A percentile compares a stretch with the other conserved stretches of the same genome.
phyloP scores from a whole-genome alignment of 2,797 vertebrate species.

The Halcyon chelicuti region DNA sequence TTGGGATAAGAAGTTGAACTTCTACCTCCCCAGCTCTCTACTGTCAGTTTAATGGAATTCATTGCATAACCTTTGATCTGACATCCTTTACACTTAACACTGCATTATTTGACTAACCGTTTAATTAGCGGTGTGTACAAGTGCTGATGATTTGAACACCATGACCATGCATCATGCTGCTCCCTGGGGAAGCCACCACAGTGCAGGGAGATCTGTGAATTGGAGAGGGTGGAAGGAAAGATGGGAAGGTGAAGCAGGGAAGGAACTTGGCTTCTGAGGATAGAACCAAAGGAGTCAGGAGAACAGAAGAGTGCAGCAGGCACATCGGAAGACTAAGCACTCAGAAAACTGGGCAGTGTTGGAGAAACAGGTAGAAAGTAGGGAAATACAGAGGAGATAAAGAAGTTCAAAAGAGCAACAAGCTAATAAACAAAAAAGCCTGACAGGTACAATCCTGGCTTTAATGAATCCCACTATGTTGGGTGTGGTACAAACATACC shows the following conservation, averaged over 20 bases:
- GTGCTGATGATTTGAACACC: neutral
- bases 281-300: neutral
- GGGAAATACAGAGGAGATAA: fast-evolving
- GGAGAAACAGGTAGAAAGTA: neutral
- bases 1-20: neutral
- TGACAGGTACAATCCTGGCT: neutral
- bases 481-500: neutral
- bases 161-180: fast-evolving
- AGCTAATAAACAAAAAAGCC: neutral
- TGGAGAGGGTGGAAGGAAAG: neutral
- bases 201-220: neutral
- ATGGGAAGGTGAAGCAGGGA: neutral
- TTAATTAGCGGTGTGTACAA: neutral
- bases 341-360: neutral
- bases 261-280: neutral
- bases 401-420: neutral
- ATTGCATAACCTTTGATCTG: neutral
- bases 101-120: neutral
- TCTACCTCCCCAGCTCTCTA: neutral
- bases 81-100: neutral
- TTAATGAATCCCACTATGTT: fast-evolving
- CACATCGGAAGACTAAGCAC: neutral
- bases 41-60: neutral
- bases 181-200: neutral
- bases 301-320: fast-evolving